phyloP scores from a whole-genome alignment of 2,113 vertebrate species.

The Monopterus albus region DNA sequence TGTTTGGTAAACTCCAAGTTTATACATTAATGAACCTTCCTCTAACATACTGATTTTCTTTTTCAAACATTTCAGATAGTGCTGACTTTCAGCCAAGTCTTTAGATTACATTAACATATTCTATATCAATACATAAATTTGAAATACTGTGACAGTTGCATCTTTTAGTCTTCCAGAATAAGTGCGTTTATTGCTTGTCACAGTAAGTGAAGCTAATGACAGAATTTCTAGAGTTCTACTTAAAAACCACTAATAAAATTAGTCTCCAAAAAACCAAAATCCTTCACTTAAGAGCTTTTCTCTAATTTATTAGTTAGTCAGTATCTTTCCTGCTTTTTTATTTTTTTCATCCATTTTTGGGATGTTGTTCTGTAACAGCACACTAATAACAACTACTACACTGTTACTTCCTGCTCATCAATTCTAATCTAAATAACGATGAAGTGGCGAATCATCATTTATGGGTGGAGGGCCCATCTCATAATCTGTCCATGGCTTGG shows the following conservation, averaged over 20 bases:
- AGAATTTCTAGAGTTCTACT: too few species aligned
- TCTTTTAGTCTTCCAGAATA: conserved; percentile 28
- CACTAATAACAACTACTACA: not conserved
- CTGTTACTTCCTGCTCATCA: not conserved
- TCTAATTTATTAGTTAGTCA: not conserved
- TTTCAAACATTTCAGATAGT: conserved; percentile 13
- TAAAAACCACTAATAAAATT: conserved; percentile 34
- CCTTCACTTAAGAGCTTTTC: not conserved
- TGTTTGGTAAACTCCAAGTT: conserved; percentile 35
- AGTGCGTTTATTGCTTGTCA: conserved; percentile 38
- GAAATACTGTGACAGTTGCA: conserved; percentile 15
- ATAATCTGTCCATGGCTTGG: too few species aligned
- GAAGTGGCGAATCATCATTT: too few species aligned
- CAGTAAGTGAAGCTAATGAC: conserved; percentile 55
- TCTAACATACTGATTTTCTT: not conserved
- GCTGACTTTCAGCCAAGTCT: not conserved
- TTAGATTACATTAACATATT: conserved; percentile 1
- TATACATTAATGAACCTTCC: too few species aligned
- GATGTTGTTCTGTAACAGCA: not conserved
- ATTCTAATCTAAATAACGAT: not conserved
- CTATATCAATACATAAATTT: conserved; percentile 15
- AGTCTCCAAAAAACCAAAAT: conserved; percentile 11
- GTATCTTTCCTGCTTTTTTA: not conserved
- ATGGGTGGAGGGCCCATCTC: too few species aligned
- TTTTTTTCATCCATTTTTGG: not conserved